phyloP scores from a whole-genome alignment of 2,888 invertebrate species.

The Thereva unica region DNA sequence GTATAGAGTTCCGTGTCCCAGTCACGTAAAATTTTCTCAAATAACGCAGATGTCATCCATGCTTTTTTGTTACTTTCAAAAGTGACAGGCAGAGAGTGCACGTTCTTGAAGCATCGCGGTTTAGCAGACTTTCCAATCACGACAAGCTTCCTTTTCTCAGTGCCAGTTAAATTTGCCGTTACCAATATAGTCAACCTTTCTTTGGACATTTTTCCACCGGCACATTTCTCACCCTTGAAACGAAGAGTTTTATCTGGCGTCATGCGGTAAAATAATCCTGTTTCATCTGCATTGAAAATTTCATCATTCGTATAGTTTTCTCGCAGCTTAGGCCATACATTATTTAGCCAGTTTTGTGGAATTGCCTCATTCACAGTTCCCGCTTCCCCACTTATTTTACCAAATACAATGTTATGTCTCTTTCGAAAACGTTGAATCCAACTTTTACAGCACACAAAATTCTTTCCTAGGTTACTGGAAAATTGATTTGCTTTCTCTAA shows the following conservation, averaged over 20 bases:
- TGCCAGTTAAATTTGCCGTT: constrained; percentile 49
- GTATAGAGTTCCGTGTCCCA: no score
- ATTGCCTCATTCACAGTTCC: constrained; percentile 43
- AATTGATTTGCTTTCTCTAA: constrained; percentile 42
- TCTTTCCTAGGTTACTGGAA: constrained; percentile 39
- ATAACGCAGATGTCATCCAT: no score
- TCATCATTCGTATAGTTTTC: constrained; percentile 44
- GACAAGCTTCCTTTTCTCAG: constrained; percentile 46
- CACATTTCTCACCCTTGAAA: constrained; percentile 48
- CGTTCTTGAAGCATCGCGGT: no score
- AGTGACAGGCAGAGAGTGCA: no score
- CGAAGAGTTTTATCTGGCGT: constrained; percentile 47
- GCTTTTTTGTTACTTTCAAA: no score
- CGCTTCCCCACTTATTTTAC: constrained; percentile 47
- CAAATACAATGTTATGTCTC: constrained; percentile 45
- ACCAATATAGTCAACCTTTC: constrained; percentile 49
- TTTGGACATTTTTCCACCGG: constrained; percentile 51
- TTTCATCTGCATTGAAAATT: constrained; percentile 49
- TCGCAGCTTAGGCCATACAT: constrained; percentile 45
- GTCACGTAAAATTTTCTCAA: no score
- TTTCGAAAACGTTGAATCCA: constrained; percentile 47
- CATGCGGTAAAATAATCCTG: constrained; percentile 46
- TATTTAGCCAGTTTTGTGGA: constrained; percentile 45
- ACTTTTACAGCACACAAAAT: constrained; percentile 44
- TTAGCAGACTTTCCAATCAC: constrained; percentile 50